Percentiles rank a stretch among this genome's conserved stretches.
Conservation (phyloP, 2,113 vertebrate species). For the Alligator mississippiensis region DNA sequence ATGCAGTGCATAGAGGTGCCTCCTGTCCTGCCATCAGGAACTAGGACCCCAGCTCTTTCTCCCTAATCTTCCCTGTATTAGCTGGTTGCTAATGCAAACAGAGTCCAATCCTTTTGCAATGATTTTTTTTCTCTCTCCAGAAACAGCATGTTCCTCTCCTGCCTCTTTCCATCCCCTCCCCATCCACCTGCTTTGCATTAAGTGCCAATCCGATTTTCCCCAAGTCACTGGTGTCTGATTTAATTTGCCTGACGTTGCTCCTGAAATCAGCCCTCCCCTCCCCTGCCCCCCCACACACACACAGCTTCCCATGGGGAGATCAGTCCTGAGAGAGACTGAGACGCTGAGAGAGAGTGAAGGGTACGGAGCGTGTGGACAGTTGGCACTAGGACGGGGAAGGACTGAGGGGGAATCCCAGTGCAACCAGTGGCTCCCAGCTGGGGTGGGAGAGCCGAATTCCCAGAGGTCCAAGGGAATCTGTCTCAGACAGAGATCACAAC, state of each 20-base stretch:
- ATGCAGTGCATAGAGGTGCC: background rate
- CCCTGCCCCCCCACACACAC: constrained; percentile 27
- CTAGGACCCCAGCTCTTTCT: constrained; percentile 32
- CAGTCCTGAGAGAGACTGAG: constrained; percentile 71
- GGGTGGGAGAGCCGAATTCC: background rate
- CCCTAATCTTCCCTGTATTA: constrained; percentile 56
- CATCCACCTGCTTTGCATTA: constrained; percentile 78
- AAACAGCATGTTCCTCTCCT: constrained; percentile 52
- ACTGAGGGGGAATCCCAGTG: background rate
- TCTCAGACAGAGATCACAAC: background rate
- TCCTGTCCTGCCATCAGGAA: background rate
- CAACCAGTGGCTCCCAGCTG: background rate
- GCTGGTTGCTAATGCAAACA: constrained; percentile 43
- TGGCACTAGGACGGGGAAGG: background rate
- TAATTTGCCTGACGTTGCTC: constrained; percentile 80
- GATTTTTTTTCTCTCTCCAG: constrained; percentile 49
- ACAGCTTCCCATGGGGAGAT: constrained; percentile 71
- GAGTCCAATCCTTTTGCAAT: constrained; percentile 6
- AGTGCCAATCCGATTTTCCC: constrained; percentile 66
- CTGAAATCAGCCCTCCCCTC: constrained; percentile 73
- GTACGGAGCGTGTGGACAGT: background rate
- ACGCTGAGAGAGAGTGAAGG: constrained; percentile 48
- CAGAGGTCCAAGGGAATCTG: background rate
- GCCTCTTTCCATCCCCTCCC: constrained; percentile 67
- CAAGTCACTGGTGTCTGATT: constrained; percentile 76